phyloP scores from a whole-genome alignment of 2,888 invertebrate genomes.

The Portevinia maculata region DNA sequence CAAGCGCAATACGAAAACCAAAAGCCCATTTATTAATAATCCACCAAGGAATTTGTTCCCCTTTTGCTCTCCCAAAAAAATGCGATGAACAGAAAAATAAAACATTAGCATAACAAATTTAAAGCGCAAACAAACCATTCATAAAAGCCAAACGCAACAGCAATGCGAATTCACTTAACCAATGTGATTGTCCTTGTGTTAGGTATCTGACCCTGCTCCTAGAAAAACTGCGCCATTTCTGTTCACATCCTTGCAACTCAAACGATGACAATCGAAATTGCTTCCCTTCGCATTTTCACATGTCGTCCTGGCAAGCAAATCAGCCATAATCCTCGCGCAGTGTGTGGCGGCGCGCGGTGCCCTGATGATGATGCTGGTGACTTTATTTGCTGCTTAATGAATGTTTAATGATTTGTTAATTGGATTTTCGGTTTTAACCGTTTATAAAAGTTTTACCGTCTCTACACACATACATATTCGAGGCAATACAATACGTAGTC shows the following conservation, averaged over 20 bases:
- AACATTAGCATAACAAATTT: slow-evolving; percentile 20
- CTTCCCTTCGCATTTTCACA: slow-evolving; percentile 11
- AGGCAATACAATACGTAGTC: slow-evolving; percentile 5
- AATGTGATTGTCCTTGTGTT: slow-evolving; percentile 34
- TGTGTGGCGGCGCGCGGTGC: not conserved
- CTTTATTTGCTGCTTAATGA: slow-evolving; percentile 79
- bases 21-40: slow-evolving; percentile 70
- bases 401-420: slow-evolving; percentile 83
- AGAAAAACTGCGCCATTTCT: slow-evolving; percentile 36
- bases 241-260: slow-evolving; percentile 44
- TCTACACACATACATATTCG: not conserved
- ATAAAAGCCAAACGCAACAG: slow-evolving; percentile 35
- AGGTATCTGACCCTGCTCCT: not conserved
- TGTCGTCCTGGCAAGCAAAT: slow-evolving; percentile 60
- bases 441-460: slow-evolving; percentile 48
- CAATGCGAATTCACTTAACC: slow-evolving; percentile 61
- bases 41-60: slow-evolving; percentile 42
- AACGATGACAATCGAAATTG: slow-evolving; percentile 58
- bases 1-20: slow-evolving; percentile 15
- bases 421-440: slow-evolving; percentile 81
- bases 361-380: slow-evolving; percentile 41
- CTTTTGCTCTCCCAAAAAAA: slow-evolving; percentile 15
- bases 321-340: slow-evolving; percentile 65
- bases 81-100: no score
- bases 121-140: slow-evolving; percentile 31